Percentiles rank a stretch among this genome's conserved stretches.
Conservation (phyloP, 2,797 vertebrate species). For the Pelochelys cantorii region DNA sequence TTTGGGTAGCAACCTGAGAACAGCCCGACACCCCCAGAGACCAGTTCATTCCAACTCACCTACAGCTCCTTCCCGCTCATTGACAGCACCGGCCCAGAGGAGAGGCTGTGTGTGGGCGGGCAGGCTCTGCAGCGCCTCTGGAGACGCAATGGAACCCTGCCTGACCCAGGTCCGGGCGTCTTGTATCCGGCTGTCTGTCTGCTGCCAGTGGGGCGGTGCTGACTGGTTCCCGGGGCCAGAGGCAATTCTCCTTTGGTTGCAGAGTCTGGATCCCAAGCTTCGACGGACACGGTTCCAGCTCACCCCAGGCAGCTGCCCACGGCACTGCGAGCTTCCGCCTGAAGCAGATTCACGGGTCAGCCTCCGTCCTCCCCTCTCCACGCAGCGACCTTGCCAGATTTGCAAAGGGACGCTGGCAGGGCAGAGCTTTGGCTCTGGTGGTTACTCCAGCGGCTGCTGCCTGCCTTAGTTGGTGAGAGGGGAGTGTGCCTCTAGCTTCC, state of each 20-base stretch:
- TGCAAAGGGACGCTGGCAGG: background rate
- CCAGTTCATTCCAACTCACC: slow-evolving; percentile 12
- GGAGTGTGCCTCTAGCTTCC: background rate
- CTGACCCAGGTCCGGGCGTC: background rate
- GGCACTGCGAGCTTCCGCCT: accelerated
- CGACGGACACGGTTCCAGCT: accelerated
- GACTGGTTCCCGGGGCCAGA: background rate
- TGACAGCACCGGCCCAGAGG: background rate
- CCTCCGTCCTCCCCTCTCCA: accelerated
- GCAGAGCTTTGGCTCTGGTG: accelerated
- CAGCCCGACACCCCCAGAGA: background rate
- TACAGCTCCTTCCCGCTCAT: background rate
- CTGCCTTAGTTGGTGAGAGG: accelerated
- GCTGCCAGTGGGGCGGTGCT: background rate
- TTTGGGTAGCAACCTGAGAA: too few species aligned
- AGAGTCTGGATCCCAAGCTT: background rate
- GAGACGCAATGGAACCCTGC: background rate
- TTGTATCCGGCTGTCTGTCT: background rate
- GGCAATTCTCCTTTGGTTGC: background rate
- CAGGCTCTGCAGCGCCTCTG: background rate
- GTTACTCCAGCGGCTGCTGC: background rate
- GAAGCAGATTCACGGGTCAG: slow-evolving; percentile 33
- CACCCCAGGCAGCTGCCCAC: background rate
- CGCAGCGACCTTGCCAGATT: background rate
- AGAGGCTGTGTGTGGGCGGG: background rate